Base-by-base conservation (phyloP, 2,888 invertebrate genomes). In the Stegana nigrithorax region DNA sequence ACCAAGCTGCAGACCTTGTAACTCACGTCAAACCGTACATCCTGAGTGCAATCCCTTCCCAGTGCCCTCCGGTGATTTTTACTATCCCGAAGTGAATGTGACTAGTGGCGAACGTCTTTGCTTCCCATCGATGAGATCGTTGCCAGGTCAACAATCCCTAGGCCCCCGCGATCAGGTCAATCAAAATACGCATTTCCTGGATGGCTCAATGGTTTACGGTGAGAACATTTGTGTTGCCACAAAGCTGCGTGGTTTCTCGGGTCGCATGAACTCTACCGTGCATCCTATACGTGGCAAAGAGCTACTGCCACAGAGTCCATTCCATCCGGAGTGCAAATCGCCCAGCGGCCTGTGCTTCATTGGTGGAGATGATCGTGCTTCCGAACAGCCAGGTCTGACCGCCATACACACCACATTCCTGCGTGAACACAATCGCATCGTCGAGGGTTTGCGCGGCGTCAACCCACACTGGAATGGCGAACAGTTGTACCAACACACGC, bases 31-130 rank as follows among this genome's bases (percentile, higher is more conserved):
- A 56, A 93, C 93, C 0, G 95, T 97, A 0, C 97, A 97, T 83
- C 95, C 95, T 0, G 96, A 97, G 81, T 97, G 97, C 81, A 92
- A 93, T 87, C 97, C 97, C 0, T 95, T 97, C 87, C 92, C 93
- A 0, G 91, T 97, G 0, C 97, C 96, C 0, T 84, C 91, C 0
- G 93, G 94, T 0, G 97, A 97, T 84, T 93, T 95, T 66, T 95
- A 92, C 85, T 97, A 95, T 82, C 94, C 96, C 0, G 92, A 94
- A 67, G 90, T 92, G 29, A 95, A 96, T 81, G 89, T 92, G 7
- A 91, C 92, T 0, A 93, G 93, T 2, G 96, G 96, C 0, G 91
- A 91, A 61, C 87, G 93, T 12, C 88, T 95, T 71, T 97, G 97
- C 85, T 94, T 97, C 86, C 96, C 97, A 0, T 97, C 96, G 84